Evolutionary conservation across 2,113 vertebrate species (phyloP).

Genomic region (Antechinus stuartii): DNA sequence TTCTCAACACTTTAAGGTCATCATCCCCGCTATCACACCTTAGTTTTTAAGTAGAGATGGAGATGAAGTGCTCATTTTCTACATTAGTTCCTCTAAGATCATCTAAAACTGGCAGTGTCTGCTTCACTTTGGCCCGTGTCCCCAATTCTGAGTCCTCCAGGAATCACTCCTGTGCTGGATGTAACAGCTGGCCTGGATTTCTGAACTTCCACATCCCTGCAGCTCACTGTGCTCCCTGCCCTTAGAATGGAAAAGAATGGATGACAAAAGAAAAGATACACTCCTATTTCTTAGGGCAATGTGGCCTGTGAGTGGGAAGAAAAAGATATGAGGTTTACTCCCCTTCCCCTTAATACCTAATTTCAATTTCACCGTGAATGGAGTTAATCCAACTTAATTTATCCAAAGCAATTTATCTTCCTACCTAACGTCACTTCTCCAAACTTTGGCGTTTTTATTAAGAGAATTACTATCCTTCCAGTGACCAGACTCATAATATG

Average conservation of each 20-base stretch:
- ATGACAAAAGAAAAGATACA: background rate
- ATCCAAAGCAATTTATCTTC: background rate
- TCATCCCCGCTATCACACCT: background rate
- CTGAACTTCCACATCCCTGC: background rate
- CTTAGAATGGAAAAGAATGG: background rate
- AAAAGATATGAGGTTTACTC: background rate
- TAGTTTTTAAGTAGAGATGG: background rate
- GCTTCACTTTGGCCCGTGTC: background rate
- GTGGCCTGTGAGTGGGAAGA: background rate
- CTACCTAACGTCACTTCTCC: background rate
- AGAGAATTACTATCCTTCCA: background rate
- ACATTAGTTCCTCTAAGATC: background rate
- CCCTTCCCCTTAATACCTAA: background rate
- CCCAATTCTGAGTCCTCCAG: background rate
- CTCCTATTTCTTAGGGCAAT: background rate
- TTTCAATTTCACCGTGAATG: background rate
- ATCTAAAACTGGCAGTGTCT: background rate
- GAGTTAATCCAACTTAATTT: background rate
- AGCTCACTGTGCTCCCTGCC: background rate
- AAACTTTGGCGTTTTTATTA: background rate
- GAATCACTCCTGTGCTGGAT: background rate
- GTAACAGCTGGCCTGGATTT: too few species aligned
- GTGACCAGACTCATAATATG: background rate
- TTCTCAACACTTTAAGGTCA: background rate
- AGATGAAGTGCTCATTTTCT: background rate